These are phyloP conservation scores for Fulica atra DNA, from an alignment of 2,113 vertebrate species.

Conservation along the genomic window DNA sequence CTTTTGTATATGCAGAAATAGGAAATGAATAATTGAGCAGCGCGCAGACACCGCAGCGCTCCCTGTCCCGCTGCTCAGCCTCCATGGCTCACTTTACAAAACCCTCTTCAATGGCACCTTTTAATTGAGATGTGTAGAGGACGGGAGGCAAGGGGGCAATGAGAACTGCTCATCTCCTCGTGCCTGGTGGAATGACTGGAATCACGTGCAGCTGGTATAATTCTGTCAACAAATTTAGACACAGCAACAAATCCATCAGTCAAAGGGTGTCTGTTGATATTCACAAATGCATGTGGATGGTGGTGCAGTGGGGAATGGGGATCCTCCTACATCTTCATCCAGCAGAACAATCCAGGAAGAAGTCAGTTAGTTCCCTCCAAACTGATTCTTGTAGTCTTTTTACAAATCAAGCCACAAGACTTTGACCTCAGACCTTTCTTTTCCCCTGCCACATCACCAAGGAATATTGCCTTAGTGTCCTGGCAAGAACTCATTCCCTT, in stretches of 20 bases:
- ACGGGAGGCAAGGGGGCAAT: not conserved
- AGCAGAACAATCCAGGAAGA: not conserved
- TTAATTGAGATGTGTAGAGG: not conserved
- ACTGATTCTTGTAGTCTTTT: not conserved
- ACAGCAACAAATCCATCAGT: not conserved
- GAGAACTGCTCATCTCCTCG: not conserved
- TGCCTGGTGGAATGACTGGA: not conserved
- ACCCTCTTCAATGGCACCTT: not conserved
- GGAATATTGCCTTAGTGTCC: not conserved
- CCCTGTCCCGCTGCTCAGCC: not conserved
- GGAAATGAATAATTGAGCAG: conserved; percentile 63
- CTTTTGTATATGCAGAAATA: conserved; percentile 54
- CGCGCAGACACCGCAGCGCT: not conserved
- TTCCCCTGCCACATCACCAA: not conserved
- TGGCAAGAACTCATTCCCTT: not conserved
- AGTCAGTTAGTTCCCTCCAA: not conserved
- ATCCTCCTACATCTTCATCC: not conserved
- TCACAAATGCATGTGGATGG: rapidly evolving
- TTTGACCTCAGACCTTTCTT: not conserved
- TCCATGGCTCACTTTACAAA: not conserved
- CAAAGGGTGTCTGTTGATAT: rapidly evolving
- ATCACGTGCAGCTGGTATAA: not conserved
- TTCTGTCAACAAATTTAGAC: not conserved
- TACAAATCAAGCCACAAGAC: not conserved
- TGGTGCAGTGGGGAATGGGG: not conserved